phyloP scores from a whole-genome alignment of 2,797 vertebrate species.

The Phataginus tricuspis region DNA sequence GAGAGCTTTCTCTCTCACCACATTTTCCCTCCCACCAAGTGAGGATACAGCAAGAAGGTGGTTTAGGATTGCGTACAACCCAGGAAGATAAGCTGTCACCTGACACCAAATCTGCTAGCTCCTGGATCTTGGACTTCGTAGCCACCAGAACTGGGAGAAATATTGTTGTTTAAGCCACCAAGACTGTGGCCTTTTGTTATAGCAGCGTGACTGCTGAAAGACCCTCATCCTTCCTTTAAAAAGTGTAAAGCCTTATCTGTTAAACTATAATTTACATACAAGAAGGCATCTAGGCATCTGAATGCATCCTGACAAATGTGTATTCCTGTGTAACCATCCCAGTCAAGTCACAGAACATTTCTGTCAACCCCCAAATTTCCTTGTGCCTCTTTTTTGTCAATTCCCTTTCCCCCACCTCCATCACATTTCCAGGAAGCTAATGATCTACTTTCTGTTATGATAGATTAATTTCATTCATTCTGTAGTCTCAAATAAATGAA shows the following conservation, averaged over 20 bases:
- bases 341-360: neutral
- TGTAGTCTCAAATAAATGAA: neutral
- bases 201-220: neutral
- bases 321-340: neutral
- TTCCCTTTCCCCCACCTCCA: fast-evolving
- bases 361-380: neutral
- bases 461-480: neutral
- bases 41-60: neutral
- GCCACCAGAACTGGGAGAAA: neutral
- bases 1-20: neutral
- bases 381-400: neutral
- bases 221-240: neutral
- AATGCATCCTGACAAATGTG: neutral
- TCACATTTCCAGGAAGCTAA: neutral
- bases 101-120: neutral
- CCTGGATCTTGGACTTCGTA: neutral
- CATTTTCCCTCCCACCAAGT: neutral
- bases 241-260: neutral
- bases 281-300: neutral
- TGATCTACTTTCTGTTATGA: neutral
- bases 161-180: neutral
- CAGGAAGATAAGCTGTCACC: neutral
- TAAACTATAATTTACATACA: neutral
- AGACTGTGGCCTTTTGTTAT: neutral
- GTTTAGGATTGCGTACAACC: neutral